Conservation (phyloP, 30 jellyfish, hydroid and myxozoan species). For the Morbakka virulenta region DNA sequence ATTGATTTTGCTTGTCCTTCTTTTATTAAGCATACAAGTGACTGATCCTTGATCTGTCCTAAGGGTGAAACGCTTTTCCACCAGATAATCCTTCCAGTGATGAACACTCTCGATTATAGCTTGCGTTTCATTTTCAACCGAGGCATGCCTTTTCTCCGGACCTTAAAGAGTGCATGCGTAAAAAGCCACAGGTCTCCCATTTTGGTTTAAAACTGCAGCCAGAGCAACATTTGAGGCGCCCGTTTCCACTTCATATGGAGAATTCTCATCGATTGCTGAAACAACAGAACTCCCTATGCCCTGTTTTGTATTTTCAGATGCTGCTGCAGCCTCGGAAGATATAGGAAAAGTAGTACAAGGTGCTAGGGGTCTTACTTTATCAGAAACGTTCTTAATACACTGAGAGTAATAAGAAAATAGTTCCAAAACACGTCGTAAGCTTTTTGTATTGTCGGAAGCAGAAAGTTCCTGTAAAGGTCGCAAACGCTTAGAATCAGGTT, state of each 20-base stretch:
- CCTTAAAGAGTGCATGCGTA: constrained; percentile 9
- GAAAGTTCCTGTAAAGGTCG: neutral
- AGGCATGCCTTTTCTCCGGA: neutral
- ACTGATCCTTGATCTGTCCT: constrained; percentile 64
- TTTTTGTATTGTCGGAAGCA: neutral
- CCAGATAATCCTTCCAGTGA: constrained; percentile 55
- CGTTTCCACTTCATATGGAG: constrained; percentile 33
- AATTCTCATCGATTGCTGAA: constrained; percentile 33
- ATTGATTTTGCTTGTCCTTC: constrained; percentile 52
- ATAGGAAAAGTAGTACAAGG: neutral
- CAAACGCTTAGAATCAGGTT: neutral
- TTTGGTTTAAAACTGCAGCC: constrained; percentile 47
- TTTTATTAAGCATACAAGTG: constrained; percentile 53
- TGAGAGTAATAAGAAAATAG: neutral
- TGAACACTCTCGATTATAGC: constrained; percentile 54
- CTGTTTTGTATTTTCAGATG: neutral
- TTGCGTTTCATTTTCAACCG: constrained; percentile 56
- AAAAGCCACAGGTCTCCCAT: constrained; percentile 60
- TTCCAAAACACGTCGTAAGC: neutral
- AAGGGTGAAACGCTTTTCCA: constrained; percentile 27
- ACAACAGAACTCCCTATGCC: neutral
- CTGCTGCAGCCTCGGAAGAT: neutral
- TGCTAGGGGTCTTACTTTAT: neutral
- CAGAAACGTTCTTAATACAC: neutral
- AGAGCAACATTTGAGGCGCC: constrained; percentile 58